Base-by-base conservation (phyloP, 2,888 invertebrate species). In the Epiperipatus broadwayi region DNA sequence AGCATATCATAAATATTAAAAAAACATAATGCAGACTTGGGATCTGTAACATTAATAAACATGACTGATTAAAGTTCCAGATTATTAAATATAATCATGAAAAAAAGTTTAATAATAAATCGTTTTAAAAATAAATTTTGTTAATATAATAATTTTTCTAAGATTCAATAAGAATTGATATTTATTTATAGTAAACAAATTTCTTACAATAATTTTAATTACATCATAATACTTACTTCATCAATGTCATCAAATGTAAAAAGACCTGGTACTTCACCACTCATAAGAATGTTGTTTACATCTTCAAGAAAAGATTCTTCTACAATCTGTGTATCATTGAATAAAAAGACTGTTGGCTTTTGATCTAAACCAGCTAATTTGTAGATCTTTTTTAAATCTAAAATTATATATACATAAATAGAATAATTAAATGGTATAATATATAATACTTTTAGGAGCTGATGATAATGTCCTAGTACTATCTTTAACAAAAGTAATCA, bases 201-300 rank as follows among this genome's bases (percentile, higher is more conserved):
- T 25, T 7, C 25, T 25, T 25, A 7, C 7, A 25, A 25, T 8
- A n/a, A n/a, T n/a, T 57, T 73, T 74, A 40, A 75, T 69, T 75
- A 50, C 8, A 34, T n/a, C n/a, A 21, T 27, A 2, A 15, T 5
- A 60, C 65, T 62, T 49, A 78, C 78, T 52, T 84, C 83, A 54
- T 85, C 84, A 60, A 85, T 76, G 58, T 87, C 85, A 47, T 85
- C 84, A 0, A 72, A 56, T 53, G 81, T 81, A 54, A 73, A 85
- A n/a, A 87, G 65, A 59, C 83, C 84, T 3, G 80, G 71, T 41
- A 87, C 73, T 60, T 85, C 84, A 0, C 84, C 85, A 44, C 77
- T 78, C 54, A 79, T 81, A 41, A 87, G 65, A 58, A 87, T 69
- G 53, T 80, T 85, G 60, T 84, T 85, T 41, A 87, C 70, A 47